A percentile compares a stretch with the other conserved stretches of the same genome.
Evolutionary conservation across 2,113 vertebrate genomes (phyloP).

Genomic region (Bubo bubo): DNA sequence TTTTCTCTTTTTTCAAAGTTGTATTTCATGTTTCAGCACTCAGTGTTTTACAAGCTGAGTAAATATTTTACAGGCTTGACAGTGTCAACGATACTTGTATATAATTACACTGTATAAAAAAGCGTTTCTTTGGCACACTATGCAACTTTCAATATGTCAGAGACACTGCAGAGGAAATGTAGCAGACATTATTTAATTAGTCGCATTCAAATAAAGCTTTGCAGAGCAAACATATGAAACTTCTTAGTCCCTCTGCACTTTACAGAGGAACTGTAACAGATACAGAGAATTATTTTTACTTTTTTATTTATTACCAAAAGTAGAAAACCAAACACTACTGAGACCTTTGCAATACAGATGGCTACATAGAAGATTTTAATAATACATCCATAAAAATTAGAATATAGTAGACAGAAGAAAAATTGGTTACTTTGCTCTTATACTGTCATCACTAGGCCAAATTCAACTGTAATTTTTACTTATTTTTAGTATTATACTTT

Average conservation of each 20-base stretch:
- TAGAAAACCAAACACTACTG: background rate
- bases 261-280: background rate
- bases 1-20: background rate
- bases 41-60: background rate
- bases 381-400: background rate
- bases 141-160: background rate
- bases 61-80: conserved; percentile 22
- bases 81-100: background rate
- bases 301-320: background rate
- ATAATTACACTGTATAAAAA: background rate
- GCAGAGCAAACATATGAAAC: background rate
- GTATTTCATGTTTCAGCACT: background rate
- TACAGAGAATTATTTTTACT: background rate
- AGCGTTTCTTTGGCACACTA: background rate
- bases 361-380: background rate
- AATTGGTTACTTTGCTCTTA: background rate
- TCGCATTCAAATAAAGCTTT: background rate
- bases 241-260: background rate
- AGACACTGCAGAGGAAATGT: background rate
- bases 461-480: background rate
- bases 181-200: conserved; percentile 19
- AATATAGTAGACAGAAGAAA: background rate
- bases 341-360: background rate
- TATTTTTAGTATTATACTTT: background rate
- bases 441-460: background rate